phyloP scores from a whole-genome alignment of 1,140 invertebrate genomes.

The Drosophila malerkotliana region DNA sequence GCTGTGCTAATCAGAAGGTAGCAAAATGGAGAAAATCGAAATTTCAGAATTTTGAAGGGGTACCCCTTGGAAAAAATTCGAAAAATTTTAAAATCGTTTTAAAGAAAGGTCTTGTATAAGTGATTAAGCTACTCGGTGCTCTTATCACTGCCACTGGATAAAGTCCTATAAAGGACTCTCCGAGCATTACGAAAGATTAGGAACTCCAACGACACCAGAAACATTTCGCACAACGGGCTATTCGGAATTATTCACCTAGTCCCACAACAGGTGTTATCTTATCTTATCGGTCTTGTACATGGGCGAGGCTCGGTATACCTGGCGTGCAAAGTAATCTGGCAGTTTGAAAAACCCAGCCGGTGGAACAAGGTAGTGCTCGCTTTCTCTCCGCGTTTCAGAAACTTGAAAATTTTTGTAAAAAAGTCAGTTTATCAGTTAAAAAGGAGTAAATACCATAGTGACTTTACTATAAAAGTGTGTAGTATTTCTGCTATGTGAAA shows the following conservation, averaged over 20 bases:
- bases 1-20: too few relatives aligned
- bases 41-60: too few relatives aligned
- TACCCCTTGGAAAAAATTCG: too few relatives aligned
- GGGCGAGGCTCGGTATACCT: conserved; percentile 54
- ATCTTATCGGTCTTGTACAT: conserved; percentile 29
- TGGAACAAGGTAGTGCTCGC: conserved; percentile 59
- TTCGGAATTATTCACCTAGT: conserved; percentile 53
- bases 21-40: too few relatives aligned
- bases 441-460: not conserved
- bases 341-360: conserved; percentile 68
- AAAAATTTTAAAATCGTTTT: too few relatives aligned
- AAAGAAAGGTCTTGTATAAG: too few relatives aligned
- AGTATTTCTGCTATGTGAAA: not conserved
- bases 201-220: too few relatives aligned
- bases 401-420: conserved; percentile 3
- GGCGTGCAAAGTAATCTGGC: conserved; percentile 27
- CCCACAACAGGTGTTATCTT: conserved; percentile 46
- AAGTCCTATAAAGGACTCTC: too few relatives aligned
- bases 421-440: not conserved
- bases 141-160: too few relatives aligned
- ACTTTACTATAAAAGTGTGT: not conserved
- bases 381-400: not conserved
- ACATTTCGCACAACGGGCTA: conserved; percentile 45
- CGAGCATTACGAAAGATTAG: not conserved
- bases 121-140: too few relatives aligned